phyloP scores from a whole-genome alignment of 2,888 invertebrate genomes.

The Perizoma flavofasciatum region DNA sequence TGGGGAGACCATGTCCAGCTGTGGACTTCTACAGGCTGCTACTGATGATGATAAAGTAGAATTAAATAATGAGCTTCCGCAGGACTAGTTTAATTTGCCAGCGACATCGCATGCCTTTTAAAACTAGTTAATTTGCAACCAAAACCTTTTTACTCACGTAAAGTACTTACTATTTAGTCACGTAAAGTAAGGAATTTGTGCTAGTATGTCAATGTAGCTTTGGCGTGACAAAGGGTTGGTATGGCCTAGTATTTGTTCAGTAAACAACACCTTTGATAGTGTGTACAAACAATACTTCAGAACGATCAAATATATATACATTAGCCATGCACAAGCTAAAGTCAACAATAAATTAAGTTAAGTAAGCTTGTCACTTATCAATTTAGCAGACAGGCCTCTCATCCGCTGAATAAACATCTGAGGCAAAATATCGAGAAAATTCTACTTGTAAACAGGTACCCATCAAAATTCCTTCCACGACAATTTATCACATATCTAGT shows the following conservation, averaged over 20 bases:
- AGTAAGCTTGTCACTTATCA: constrained; percentile 30
- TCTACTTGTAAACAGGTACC: constrained; percentile 1
- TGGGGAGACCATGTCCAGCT: too few relatives aligned
- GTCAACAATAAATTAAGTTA: constrained; percentile 31
- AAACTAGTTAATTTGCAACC: constrained; percentile 13
- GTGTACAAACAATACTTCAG: constrained; percentile 31
- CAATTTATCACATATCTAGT: constrained; percentile 1
- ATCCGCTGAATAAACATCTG: constrained; percentile 25
- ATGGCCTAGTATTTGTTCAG: constrained; percentile 52
- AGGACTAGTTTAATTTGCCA: constrained; percentile 3
- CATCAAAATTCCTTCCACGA: constrained; percentile 13
- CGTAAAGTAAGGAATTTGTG: constrained; percentile 59
- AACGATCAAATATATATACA: constrained; percentile 38
- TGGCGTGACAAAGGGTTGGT: constrained; percentile 54
- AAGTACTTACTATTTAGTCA: constrained; percentile 43
- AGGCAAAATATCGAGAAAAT: constrained; percentile 13
- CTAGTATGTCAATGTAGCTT: constrained; percentile 54
- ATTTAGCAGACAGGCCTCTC: constrained; percentile 22
- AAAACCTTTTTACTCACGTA: constrained; percentile 48
- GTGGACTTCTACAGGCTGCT: too few relatives aligned
- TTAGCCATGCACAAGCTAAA: constrained; percentile 21
- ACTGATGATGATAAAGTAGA: background rate
- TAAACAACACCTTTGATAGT: constrained; percentile 34
- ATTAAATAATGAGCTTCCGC: constrained; percentile 2
- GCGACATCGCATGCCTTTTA: constrained; percentile 9